phyloP scores from a whole-genome alignment of 2,888 invertebrate species.

The Zeuzera pyrina region DNA sequence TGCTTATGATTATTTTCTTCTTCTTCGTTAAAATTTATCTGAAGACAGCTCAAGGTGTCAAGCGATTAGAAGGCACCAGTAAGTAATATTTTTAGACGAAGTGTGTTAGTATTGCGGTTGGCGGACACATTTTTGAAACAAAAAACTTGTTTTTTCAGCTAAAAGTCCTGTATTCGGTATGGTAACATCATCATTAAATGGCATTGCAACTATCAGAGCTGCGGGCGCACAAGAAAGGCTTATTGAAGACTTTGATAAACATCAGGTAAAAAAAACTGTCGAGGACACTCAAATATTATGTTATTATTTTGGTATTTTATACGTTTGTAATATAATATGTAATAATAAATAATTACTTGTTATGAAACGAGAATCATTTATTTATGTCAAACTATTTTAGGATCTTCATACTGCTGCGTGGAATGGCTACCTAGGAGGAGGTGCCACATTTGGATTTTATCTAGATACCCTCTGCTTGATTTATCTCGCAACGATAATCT shows the following conservation, averaged over 20 bases:
- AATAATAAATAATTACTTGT: neutral
- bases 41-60: constrained; percentile 79
- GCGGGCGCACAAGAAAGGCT: constrained; percentile 77
- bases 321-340: neutral
- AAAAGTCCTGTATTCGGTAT: constrained; percentile 87
- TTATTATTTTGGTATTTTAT: too few relatives aligned
- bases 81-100: constrained; percentile 27
- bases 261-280: constrained; percentile 49
- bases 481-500: constrained; percentile 76
- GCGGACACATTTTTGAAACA: neutral
- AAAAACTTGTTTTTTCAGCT: constrained; percentile 56
- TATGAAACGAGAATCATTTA: neutral
- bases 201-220: constrained; percentile 83
- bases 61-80: constrained; percentile 76
- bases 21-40: constrained; percentile 76
- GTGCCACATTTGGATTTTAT: constrained; percentile 77
- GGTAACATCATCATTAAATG: constrained; percentile 81
- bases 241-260: constrained; percentile 72
- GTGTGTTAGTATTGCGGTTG: neutral
- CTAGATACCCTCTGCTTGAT: constrained; percentile 76
- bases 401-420: constrained; percentile 78
- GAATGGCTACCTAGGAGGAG: constrained; percentile 76
- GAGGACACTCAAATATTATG: too few relatives aligned
- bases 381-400: constrained; percentile 32
- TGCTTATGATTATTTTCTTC: constrained; percentile 72